phyloP scores from a whole-genome alignment of 2,888 invertebrate species.

The Phaonia tiefii region DNA sequence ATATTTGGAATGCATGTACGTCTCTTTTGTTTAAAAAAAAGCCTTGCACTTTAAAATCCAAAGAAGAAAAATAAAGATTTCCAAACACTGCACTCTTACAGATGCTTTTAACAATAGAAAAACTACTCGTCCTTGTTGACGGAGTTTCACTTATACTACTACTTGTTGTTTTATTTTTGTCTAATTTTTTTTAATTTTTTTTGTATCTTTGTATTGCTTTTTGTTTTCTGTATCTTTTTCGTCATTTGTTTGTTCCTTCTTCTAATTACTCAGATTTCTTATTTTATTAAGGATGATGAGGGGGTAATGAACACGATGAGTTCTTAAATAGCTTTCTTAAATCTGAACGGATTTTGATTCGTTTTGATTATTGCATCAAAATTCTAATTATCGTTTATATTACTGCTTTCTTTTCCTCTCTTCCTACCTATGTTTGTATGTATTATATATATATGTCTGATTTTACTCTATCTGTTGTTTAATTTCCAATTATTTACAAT shows the following conservation, averaged over 20 bases:
- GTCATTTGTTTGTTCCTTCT: constrained; percentile 4
- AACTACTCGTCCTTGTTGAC: constrained; percentile 12
- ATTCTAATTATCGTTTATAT: constrained; percentile 5
- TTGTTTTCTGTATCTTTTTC: constrained; percentile 33
- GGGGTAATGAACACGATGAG: constrained; percentile 19
- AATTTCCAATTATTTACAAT: constrained; percentile 39
- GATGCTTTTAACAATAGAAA: constrained; percentile 38
- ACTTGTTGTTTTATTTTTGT: constrained; percentile 12
- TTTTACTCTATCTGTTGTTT: constrained; percentile 24
- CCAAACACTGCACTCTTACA: not conserved
- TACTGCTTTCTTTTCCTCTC: constrained; percentile 10
- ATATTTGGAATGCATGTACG: too few species aligned
- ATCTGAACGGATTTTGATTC: constrained; percentile 32
- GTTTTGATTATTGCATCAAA: constrained; percentile 38
- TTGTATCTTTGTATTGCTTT: constrained; percentile 41
- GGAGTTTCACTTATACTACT: constrained; percentile 31
- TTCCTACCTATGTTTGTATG: constrained; percentile 31
- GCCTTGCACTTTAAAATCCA: too few species aligned
- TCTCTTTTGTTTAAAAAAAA: too few species aligned
- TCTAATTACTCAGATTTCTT: not conserved
- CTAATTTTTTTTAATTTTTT: constrained; percentile 22
- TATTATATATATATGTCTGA: constrained; percentile 9
- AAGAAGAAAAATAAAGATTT: not conserved
- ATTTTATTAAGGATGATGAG: constrained; percentile 2
- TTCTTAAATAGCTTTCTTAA: constrained; percentile 31